Base-by-base conservation (phyloP, 2,113 vertebrate genomes). In the Agelaius phoeniceus region DNA sequence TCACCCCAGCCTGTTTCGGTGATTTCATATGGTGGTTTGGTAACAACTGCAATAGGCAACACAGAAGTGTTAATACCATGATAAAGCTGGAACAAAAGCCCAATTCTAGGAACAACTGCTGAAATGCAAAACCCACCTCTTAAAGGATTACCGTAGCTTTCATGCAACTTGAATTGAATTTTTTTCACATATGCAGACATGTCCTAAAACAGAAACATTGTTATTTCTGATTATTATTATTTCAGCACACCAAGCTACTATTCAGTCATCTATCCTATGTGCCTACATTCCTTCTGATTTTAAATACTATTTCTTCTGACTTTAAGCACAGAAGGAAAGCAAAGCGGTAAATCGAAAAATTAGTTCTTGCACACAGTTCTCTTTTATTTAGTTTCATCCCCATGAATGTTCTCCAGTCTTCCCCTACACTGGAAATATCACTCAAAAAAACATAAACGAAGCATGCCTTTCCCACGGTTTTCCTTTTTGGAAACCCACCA, bases 161-260 rank as follows among this genome's bases (percentile, higher is more conserved):
- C 99, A 24, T 99, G 99, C 49, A 99, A 96, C 95, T 99, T 99
- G 97, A 99, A 99, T 54, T 99, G 99, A 89, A 99, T 99, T 97
- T 99, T 99, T 95, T 99, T 99, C 63, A 99, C 99, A 44, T 99
- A 99, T 4, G 99, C 99, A 57, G 99, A 99, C 99, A 99, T 99
- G 88, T 99, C 99, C 99, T 99, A 82, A 65, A 97, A 96, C 3
- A 91, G 39, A 95, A 88, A 77, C 2, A 11, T 5, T 14, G 43
- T 93, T 82, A 94, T 26, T 82, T 89, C 58, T 48, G 28, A 33
- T 20, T 30, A 74, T 27, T 52, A 17, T 52, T 52, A 54, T 30
- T 54, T 77, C n/a, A 71, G 48, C 72, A 87, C 13, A 51, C 31
- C 16, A 19, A 57, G 31, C 35, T 68, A 54, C 19, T 22, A 27